These are phyloP conservation scores for Echinarachnius parma DNA, from an alignment of 53 echinoderm and acorn worm genomes.

Conservation along the genomic window DNA sequence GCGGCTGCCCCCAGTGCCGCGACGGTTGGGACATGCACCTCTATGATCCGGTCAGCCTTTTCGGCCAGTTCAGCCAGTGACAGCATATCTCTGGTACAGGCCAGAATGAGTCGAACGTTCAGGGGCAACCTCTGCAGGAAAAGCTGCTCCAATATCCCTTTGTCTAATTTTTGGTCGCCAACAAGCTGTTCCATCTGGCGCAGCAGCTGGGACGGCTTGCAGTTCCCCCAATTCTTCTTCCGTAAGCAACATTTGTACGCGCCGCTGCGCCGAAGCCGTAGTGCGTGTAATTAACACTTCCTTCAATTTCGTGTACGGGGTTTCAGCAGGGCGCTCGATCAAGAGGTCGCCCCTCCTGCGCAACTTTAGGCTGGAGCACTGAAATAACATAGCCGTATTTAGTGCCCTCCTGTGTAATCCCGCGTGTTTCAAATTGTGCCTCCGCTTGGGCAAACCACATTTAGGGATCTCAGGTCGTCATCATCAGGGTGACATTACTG, in stretches of 20 bases:
- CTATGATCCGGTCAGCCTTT: constrained; percentile 17
- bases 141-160: constrained; percentile 12
- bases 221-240: constrained; percentile 41
- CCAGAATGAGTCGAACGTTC: constrained; percentile 31
- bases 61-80: constrained; percentile 24
- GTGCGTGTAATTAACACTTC: constrained; percentile 1
- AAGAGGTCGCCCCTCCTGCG: too few species aligned
- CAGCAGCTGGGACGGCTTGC: constrained; percentile 36
- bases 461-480: too few species aligned
- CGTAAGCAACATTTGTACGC: constrained; percentile 2
- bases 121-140: constrained; percentile 31
- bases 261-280: constrained; percentile 16
- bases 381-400: too few species aligned
- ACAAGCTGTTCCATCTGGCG: constrained; percentile 16
- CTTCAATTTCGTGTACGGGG: constrained; percentile 7
- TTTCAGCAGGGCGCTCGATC: too few species aligned
- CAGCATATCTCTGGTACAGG: constrained; percentile 7
- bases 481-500: too few species aligned
- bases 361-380: too few species aligned
- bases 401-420: too few species aligned
- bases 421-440: too few species aligned
- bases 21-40: constrained; percentile 16
- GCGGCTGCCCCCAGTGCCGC: neutral
- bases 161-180: constrained; percentile 21
- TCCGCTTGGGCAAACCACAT: too few species aligned